phyloP scores from a whole-genome alignment of 1,140 invertebrate species.

The Drosophila paulistorum region DNA sequence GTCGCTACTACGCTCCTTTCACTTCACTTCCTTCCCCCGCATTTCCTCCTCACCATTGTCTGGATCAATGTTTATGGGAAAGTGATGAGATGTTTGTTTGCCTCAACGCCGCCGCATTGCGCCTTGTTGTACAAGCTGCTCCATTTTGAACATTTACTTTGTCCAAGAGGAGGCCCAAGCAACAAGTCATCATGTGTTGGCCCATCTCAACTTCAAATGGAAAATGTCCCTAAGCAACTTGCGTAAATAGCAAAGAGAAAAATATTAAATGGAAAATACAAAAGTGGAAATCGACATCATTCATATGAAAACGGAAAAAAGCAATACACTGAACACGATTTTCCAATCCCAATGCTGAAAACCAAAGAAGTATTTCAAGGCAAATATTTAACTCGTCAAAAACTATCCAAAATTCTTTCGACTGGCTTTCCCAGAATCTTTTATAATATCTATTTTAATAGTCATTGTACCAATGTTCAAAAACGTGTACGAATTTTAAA shows the following conservation, averaged over 20 bases:
- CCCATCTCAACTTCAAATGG: conserved; percentile 25
- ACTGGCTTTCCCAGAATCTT: no score
- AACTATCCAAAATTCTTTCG: no score
- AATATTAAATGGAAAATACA: conserved; percentile 6
- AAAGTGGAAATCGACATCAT: conserved; percentile 1
- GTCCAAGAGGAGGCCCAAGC: conserved; percentile 40
- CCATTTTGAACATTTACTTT: conserved; percentile 45
- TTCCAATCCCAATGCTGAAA: no score
- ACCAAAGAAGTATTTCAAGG: no score
- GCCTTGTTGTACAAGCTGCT: conserved; percentile 37
- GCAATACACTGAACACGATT: background rate
- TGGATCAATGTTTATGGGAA: conserved; percentile 69
- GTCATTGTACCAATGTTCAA: no score
- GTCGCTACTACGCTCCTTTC: background rate
- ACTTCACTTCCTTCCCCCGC: background rate
- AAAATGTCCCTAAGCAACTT: conserved; percentile 26
- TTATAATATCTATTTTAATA: no score
- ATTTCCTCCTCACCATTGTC: conserved; percentile 15
- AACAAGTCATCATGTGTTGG: conserved; percentile 66
- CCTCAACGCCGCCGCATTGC: conserved; percentile 32
- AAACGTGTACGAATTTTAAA: no score
- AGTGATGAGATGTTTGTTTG: conserved; percentile 76
- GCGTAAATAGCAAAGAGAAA: conserved; percentile 1
- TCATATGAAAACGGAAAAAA: background rate
- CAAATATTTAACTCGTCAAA: no score